Evolutionary conservation across 2,113 vertebrate species (phyloP), one percentile per base, ranked within the genome.

Genomic region (Phyllopteryx taeniolatus): DNA sequence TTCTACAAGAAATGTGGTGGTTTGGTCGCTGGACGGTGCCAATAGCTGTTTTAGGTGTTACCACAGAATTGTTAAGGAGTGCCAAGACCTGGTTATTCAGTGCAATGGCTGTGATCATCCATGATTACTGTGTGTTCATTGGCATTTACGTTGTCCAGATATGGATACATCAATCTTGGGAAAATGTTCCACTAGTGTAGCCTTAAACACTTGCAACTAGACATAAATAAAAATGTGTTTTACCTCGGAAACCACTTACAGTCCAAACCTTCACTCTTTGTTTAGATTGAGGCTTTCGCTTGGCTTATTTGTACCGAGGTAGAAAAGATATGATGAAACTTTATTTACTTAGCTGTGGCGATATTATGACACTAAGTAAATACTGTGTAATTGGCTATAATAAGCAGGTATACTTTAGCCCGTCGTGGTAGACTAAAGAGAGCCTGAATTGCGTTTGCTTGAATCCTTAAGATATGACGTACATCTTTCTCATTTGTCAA

Each of bases 101-200:
- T 59, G 8, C 51, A 72, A 8, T 42, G 39, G 44, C 56, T 22
- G 3, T 19, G 60, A 85, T 57, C 65, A 22, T 66, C 35, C 20
- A 53, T 69, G 42, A 73, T 67, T 39, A 57, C 71, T 43, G 31
- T 67, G 75, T 72, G 42, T 80, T 75, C 44, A 46, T 75, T 76
- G 73, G 67, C 75, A 17, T 70, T 78, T 49, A 42, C 20, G 0
- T 72, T 47, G 14, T 3, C 42, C 33, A 51, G 20, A 60, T 69
- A 51, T 67, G 65, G 47, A 51, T 69, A 17, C 13, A 66, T 47
- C 15, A 43, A 63, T 60, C 56, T 67, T 65, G 63, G 54, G 64
- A 76, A 70, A 80, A 71, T 75, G 5, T 64, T 66, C n/a, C 69
- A 69, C 53, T 20, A 66, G 13, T 59, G 4, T 20, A 53, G 67